Conservation (phyloP, 2,797 vertebrate species). For the Pangasius sanitwongsei region DNA sequence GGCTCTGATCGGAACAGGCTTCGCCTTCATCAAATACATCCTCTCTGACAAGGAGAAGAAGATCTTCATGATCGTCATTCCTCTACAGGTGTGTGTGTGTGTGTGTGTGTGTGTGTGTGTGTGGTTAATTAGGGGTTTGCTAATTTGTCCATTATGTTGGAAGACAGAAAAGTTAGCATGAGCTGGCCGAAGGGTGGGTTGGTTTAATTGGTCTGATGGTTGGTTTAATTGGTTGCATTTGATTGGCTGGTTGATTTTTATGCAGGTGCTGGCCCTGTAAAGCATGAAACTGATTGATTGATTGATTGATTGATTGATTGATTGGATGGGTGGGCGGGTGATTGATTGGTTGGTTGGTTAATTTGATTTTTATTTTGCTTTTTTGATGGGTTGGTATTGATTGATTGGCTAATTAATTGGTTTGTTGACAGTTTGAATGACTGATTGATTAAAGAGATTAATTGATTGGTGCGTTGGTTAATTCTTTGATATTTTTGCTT, state of each 20-base stretch:
- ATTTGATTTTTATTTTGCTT: no score
- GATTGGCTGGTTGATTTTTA: neutral
- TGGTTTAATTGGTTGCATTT: neutral
- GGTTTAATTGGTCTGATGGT: neutral
- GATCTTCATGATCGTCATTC: slow-evolving; percentile 86
- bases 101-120: slow-evolving; percentile 16
- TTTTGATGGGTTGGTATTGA: neutral
- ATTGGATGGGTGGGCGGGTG: no score
- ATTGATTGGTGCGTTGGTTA: neutral
- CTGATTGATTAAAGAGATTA: neutral
- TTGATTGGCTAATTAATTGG: neutral
- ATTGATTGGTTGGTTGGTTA: no score
- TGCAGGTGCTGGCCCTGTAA: neutral
- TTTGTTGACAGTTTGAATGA: neutral
- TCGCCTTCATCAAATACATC: slow-evolving; percentile 86
- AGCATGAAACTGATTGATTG: neutral
- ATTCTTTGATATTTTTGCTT: neutral
- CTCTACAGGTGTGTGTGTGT: slow-evolving; percentile 75
- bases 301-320: neutral
- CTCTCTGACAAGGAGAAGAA: slow-evolving; percentile 89
- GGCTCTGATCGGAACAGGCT: slow-evolving; percentile 84
- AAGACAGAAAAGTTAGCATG: neutral
- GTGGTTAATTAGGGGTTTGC: neutral
- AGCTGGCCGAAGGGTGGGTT: neutral
- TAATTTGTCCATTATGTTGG: neutral